These are phyloP conservation scores for Melanaphis sacchari DNA, from an alignment of 1,140 invertebrate genomes.

Conservation along the genomic window DNA sequence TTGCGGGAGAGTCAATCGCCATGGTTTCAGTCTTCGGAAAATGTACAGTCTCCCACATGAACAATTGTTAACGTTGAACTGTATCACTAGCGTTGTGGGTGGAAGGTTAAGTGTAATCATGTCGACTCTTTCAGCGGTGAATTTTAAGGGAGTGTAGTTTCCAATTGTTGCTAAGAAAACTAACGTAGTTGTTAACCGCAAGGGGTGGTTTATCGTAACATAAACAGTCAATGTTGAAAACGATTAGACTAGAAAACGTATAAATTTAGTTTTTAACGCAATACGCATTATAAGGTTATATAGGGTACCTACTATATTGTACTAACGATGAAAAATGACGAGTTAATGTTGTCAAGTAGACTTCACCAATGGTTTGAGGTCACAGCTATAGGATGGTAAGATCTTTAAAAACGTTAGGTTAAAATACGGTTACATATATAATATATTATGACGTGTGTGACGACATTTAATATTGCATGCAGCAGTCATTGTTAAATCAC, in stretches of 20 bases:
- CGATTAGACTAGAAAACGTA: not conserved
- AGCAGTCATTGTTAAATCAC: not conserved
- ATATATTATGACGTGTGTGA: not conserved
- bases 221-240: not conserved
- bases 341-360: not conserved
- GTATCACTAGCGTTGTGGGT: not conserved
- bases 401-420: not conserved
- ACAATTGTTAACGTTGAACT: no score
- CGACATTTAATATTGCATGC: not conserved
- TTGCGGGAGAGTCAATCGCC: not conserved
- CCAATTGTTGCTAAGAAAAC: not conserved
- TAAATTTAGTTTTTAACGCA: not conserved
- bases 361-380: not conserved
- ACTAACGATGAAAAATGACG: not conserved
- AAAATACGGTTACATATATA: not conserved
- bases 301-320: not conserved
- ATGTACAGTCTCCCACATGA: accelerated
- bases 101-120: not conserved
- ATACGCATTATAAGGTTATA: not conserved
- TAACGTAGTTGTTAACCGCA: not conserved
- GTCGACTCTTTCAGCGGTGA: not conserved
- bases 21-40: not conserved
- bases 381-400: not conserved
- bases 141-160: not conserved
- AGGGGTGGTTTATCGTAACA: not conserved